Evolutionary conservation across 1,140 invertebrate genomes (phyloP), one percentile per base, ranked within the genome.

Genomic region (Geopemphigus sp.): DNA sequence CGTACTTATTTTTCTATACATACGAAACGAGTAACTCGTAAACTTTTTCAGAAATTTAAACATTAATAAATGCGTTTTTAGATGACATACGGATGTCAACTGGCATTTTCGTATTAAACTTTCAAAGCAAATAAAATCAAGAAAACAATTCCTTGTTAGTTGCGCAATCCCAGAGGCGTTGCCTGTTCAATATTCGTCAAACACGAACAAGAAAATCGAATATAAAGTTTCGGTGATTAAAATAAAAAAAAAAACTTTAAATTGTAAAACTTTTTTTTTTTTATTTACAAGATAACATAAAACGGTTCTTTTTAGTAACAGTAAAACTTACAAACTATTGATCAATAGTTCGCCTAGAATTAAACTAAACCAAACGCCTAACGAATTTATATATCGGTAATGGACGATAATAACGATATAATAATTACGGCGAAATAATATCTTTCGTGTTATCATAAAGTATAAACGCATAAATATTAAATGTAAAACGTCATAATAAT

Each of bases 21-120:
- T 8, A 63, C 74, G 45, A 45, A 59, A 78, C 24, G 74, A 53
- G 45, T 10, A 63, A 61, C 17, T 8, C 22, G 17, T 19, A 63
- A 63, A 63, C 29, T 63, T 63, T 45, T 39, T 5, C 15, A 47
- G 39, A 78, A 78, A 78, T 39, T 61, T 59, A 26, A 78, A 78
- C 74, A 78, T 78, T 78, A 78, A 78, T 22, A 78, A 61, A 45
- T 29, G 32, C 32, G 26, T 63, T 39, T 61, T 78, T 19, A 63
- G 39, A 57, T 78, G 74, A 63, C 57, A 47, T 56, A 57, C 72
- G 39, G 22, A 61, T 76, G 53, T 76, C 73, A 76, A 76, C 73
- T 10, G 32, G 32, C 14, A 24, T 57, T 61, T 24, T 76, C 22
- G 72, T 59, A 61, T 76, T 14, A 76, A 76, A 76, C 32, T 76